Conservation (phyloP, 2,888 invertebrate species). For the Corbicula japonica region DNA sequence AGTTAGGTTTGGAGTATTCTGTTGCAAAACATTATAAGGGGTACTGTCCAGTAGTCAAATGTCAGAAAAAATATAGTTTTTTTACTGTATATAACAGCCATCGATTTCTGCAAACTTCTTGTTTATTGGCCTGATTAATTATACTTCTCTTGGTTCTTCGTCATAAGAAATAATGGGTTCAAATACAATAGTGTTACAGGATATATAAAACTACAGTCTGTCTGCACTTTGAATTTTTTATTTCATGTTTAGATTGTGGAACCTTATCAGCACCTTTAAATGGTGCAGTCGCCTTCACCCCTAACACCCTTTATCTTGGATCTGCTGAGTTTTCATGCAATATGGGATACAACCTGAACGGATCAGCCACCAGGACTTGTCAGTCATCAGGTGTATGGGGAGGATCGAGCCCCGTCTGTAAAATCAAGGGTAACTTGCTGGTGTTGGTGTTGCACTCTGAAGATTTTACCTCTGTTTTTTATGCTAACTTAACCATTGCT, state of each 20-base stretch:
- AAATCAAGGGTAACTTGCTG: constrained; percentile 53
- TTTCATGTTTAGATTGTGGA: constrained; percentile 38
- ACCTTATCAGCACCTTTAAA: constrained; percentile 23
- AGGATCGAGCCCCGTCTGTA: constrained; percentile 32
- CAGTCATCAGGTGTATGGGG: constrained; percentile 42
- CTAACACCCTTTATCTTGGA: constrained; percentile 30
- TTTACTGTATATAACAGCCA: no score
- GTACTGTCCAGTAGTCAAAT: no score
- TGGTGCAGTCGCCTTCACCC: constrained; percentile 18
- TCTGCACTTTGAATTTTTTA: not conserved
- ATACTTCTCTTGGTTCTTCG: no score
- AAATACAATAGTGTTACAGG: no score
- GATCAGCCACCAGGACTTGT: constrained; percentile 35
- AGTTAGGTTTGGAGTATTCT: no score
- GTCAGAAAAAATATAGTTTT: no score
- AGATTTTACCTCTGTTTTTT: not conserved
- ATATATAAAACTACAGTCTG: no score
- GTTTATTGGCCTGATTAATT: no score
- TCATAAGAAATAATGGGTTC: no score
- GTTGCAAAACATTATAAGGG: no score
- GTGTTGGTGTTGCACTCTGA: not conserved
- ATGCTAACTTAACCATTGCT: constrained; percentile 4
- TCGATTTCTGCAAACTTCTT: no score
- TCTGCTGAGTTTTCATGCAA: constrained; percentile 46
- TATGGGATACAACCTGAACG: constrained; percentile 51